Percentiles rank a stretch among this genome's conserved stretches.
Conservation (phyloP, 2,888 invertebrate genomes). For the Dicranocentrus wangi region DNA sequence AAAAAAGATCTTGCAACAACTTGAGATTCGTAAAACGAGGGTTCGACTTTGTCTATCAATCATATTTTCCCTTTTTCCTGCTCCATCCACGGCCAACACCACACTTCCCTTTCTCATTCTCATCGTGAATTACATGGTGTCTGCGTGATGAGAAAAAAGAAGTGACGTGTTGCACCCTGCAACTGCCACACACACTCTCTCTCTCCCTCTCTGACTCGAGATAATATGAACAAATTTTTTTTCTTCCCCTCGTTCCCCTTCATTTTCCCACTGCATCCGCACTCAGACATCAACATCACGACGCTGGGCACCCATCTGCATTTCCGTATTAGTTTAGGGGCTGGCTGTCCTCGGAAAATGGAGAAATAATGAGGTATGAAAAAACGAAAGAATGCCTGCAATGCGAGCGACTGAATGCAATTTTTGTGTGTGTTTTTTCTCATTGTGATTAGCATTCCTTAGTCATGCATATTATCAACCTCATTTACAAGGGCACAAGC, state of each 20-base stretch:
- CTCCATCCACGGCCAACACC: too few relatives aligned
- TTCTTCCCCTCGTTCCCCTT: too few relatives aligned
- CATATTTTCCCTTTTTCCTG: conserved; percentile 35
- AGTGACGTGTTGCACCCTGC: conserved; percentile 1
- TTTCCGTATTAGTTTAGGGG: background rate
- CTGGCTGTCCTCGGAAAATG: conserved; percentile 34
- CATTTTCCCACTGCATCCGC: too few relatives aligned
- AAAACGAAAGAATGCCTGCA: conserved; percentile 37
- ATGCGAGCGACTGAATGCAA: conserved; percentile 21
- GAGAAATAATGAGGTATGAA: conserved; percentile 54
- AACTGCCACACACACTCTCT: background rate
- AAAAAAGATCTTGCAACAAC: conserved; percentile 18
- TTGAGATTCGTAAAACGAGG: conserved; percentile 20
- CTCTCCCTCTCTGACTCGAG: conserved; percentile 1
- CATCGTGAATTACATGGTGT: too few relatives aligned
- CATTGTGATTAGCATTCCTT: background rate
- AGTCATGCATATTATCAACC: conserved; percentile 43
- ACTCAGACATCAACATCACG: too few relatives aligned
- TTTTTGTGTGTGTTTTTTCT: background rate
- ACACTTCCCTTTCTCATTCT: too few relatives aligned
- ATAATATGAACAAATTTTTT: too few relatives aligned
- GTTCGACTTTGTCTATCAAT: conserved; percentile 42
- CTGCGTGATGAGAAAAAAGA: too few relatives aligned
- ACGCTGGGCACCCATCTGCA: background rate
- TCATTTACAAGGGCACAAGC: conserved; percentile 50